Conservation (phyloP, 37 sponge, comb jelly and placozoan genomes). For the Hormiphora californensis region DNA sequence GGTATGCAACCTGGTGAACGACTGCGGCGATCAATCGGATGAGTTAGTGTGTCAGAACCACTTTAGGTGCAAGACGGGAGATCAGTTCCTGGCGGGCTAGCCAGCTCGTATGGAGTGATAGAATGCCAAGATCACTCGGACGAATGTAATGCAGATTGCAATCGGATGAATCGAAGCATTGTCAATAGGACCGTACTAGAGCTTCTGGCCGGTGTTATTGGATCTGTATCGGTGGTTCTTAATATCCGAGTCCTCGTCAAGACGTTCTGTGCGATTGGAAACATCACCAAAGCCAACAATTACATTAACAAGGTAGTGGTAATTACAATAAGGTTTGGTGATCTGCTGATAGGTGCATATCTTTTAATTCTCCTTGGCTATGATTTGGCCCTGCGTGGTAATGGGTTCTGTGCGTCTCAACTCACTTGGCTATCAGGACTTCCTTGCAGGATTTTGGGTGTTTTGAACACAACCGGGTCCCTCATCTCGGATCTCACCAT, state of each 20-base stretch:
- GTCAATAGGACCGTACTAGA: neutral
- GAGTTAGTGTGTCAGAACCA: neutral
- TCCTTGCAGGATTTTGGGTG: neutral
- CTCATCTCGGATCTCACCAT: neutral
- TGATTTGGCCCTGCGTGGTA: neutral
- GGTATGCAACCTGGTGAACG: neutral
- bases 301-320: neutral
- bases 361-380: neutral
- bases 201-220: neutral
- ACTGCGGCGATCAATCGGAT: neutral
- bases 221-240: neutral
- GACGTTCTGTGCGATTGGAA: neutral
- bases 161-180: neutral
- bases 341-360: neutral
- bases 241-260: neutral
- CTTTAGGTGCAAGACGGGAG: neutral
- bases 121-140: neutral
- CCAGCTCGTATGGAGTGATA: neutral
- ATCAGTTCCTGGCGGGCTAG: neutral
- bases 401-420: neutral
- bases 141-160: slow-evolving; percentile 13
- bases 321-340: neutral
- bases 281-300: neutral
- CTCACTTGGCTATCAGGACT: neutral
- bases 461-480: neutral